Evolutionary conservation across 2,797 vertebrate species (phyloP).

Genomic region (Labroides dimidiatus): DNA sequence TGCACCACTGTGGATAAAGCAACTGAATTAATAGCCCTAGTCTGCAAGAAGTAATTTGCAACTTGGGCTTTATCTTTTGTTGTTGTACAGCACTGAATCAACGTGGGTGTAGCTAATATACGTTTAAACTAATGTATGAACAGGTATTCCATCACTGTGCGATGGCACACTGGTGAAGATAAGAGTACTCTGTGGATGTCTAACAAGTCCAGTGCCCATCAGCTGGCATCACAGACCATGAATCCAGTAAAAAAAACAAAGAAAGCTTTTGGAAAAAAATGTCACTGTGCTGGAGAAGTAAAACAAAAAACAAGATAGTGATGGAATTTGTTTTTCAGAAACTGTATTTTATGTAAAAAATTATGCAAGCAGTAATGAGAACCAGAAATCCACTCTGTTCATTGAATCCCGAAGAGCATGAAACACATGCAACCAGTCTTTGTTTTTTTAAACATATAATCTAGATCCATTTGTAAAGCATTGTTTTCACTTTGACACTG

Average conservation of each 20-base stretch:
- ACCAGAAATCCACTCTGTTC: background rate
- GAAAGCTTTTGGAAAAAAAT: background rate
- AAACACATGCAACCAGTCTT: constrained; percentile 8
- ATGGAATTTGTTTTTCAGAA: background rate
- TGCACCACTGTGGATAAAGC: background rate
- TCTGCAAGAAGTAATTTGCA: constrained; percentile 3
- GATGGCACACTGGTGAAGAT: background rate
- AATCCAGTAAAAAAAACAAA: background rate
- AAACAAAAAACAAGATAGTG: too few relatives aligned
- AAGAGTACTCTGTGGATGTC: background rate
- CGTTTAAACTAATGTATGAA: background rate
- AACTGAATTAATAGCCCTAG: background rate
- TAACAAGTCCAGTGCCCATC: too few relatives aligned
- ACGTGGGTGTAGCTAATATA: background rate
- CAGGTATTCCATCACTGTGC: background rate
- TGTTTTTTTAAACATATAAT: background rate
- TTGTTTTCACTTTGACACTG: constrained; percentile 7
- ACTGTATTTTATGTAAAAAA: background rate
- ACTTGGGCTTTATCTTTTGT: background rate
- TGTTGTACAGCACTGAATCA: background rate
- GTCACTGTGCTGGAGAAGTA: background rate
- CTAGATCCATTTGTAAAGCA: constrained; percentile 12
- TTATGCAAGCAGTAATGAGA: background rate
- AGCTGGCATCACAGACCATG: background rate
- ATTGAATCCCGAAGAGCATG: background rate